Conservation (phyloP, 2,113 vertebrate genomes). For the Octodon degus region DNA sequence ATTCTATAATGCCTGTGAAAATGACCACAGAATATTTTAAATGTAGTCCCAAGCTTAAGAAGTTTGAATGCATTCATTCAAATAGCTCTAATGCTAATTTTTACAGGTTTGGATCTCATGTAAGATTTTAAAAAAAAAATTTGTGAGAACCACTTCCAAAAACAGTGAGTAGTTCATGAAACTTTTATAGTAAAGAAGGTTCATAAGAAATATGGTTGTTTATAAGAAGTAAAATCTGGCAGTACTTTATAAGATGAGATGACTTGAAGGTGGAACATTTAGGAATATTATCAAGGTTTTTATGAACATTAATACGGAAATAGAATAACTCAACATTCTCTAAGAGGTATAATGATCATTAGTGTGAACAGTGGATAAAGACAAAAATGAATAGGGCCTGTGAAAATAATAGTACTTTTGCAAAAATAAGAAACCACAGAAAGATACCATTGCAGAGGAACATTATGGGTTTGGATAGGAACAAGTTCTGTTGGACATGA, state of each 20-base stretch:
- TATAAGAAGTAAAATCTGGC: constrained; percentile 8
- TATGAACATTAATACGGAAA: background rate
- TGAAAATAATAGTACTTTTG: background rate
- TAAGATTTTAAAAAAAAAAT: background rate
- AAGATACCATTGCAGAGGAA: background rate
- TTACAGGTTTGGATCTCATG: background rate
- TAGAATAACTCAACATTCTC: background rate
- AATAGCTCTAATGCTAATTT: background rate
- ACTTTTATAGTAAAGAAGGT: background rate
- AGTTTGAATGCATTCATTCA: background rate
- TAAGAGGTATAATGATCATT: background rate
- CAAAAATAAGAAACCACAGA: background rate
- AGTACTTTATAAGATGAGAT: background rate
- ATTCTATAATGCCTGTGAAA: background rate
- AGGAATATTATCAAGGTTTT: background rate
- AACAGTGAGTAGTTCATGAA: background rate
- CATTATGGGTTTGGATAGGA: background rate
- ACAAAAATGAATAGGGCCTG: background rate
- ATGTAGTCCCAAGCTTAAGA: background rate
- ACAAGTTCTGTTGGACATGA: background rate
- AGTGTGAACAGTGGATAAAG: background rate
- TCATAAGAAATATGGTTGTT: background rate
- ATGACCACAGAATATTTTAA: background rate
- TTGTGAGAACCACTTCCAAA: background rate
- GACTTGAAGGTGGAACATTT: background rate